Evolutionary conservation across 92 coral and sea anemone species (phyloP), one percentile per base, ranked within the genome.

Genomic region (Epizoanthus scotinus): DNA sequence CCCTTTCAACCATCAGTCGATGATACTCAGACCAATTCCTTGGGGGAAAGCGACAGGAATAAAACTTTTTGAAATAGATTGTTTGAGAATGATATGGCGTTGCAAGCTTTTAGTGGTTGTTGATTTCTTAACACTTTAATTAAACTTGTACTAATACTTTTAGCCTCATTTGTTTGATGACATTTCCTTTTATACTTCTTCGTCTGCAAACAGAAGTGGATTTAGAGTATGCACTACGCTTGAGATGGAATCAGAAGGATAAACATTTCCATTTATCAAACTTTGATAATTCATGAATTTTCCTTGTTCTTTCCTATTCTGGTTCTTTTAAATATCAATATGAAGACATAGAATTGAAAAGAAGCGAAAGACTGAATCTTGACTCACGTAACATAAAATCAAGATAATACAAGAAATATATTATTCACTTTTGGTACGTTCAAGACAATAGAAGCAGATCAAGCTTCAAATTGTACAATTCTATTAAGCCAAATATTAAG

Each of bases 131-230:
- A 75, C 81, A 59, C 81, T 75, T 38, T 58, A 75, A 75, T 75
- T 75, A 75, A 75, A 75, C 81, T 75, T 75, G 81, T 67, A 58
- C 68, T 75, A 75, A 75, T 75, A 75, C 81, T 75, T 75, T 75
- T 60, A 75, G 59, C 81, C 81, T 40, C 36, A 75, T 75, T 75
- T 75, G 81, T 75, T 57, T 75, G 67, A 38, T 59, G 81, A 74
- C 56, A 75, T 75, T 59, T 75, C 81, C 31, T 57, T 75, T 60
- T 15, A 38, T 40, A 75, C 38, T 59, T 75, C 34, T 31, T 59
- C 31, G 81, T 75, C 68, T 21, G 61, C 81, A 75, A 53, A 75
- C 56, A 75, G 12, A 70, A 75, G 68, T 75, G 69, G 42, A n/a
- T 75, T 8, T 20, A 59, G 12, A 21, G 57, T 59, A 20, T 75